These are phyloP conservation scores for Oryzias dopingdopingensis DNA, from an alignment of 2,797 vertebrate genomes.

Conservation along the genomic window DNA sequence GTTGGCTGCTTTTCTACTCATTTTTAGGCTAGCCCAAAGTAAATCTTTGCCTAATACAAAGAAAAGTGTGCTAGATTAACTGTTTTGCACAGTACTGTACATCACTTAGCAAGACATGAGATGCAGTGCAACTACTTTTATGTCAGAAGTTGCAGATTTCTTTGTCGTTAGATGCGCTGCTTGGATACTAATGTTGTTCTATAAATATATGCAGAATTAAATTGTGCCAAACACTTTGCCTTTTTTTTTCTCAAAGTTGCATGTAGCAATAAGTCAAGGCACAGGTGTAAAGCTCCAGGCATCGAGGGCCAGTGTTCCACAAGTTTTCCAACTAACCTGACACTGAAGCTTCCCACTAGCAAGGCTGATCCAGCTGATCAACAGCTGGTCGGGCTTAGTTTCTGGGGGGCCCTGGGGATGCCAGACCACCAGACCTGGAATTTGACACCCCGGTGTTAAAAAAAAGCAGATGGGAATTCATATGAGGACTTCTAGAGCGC, in stretches of 20 bases:
- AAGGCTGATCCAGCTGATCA: no score
- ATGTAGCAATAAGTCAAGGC: slow-evolving; percentile 70
- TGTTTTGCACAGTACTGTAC: no score
- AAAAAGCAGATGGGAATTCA: slow-evolving; percentile 17
- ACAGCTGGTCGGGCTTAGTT: no score
- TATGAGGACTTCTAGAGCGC: slow-evolving; percentile 26
- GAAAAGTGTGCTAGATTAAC: no score
- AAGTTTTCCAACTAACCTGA: no score
- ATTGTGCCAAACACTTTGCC: slow-evolving; percentile 70
- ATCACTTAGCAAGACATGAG: background rate
- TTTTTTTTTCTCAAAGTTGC: slow-evolving; percentile 63
- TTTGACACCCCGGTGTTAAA: slow-evolving; percentile 21
- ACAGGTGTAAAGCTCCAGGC: background rate
- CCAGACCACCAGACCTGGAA: no score
- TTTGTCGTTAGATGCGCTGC: slow-evolving; percentile 59
- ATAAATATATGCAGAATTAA: slow-evolving; percentile 60
- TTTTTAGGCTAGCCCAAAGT: no score
- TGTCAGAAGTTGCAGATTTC: slow-evolving; percentile 48
- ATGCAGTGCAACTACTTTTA: background rate
- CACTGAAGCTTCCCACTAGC: no score
- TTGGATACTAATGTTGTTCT: slow-evolving; percentile 32
- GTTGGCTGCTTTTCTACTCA: no score
- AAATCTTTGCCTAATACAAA: no score
- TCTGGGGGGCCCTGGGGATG: background rate
- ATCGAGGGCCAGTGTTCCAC: no score